Percentiles rank a stretch among this genome's conserved stretches.
phyloP scores from a whole-genome alignment of 1,140 invertebrate species.

The Cydia splendana region DNA sequence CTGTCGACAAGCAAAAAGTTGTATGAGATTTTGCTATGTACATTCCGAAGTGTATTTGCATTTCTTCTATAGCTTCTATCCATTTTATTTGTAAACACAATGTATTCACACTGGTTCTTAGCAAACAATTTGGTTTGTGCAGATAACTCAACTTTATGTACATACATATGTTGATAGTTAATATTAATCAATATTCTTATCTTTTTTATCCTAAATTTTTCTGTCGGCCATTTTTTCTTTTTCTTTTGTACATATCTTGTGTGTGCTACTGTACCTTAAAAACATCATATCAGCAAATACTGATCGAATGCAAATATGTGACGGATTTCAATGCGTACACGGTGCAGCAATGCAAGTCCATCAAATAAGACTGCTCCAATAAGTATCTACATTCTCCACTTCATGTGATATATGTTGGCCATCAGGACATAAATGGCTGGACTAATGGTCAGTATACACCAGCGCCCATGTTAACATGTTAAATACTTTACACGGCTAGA shows the following conservation, averaged over 20 bases:
- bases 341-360: slow-evolving; percentile 5
- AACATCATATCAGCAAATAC: background rate
- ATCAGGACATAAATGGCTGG: background rate
- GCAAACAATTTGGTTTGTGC: background rate
- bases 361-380: slow-evolving; percentile 22
- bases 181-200: no score
- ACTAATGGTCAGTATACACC: slow-evolving; percentile 8
- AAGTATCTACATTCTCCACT: slow-evolving; percentile 1
- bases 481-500: slow-evolving; percentile 12
- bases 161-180: no score
- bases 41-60: slow-evolving; percentile 1
- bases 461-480: slow-evolving; percentile 15
- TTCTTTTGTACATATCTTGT: background rate
- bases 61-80: background rate
- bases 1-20: slow-evolving; percentile 40
- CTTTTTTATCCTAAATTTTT: no score
- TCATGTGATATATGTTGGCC: slow-evolving; percentile 24
- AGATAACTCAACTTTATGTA: background rate
- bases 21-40: slow-evolving; percentile 9
- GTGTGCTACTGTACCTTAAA: background rate
- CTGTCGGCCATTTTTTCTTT: background rate
- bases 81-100: slow-evolving; percentile 10
- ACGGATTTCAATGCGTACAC: background rate
- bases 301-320: background rate
- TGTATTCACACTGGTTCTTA: background rate